Percentiles rank a stretch among this genome's conserved stretches.
phyloP scores from a whole-genome alignment of 1,140 invertebrate genomes.

The Camponotus vicinus region DNA sequence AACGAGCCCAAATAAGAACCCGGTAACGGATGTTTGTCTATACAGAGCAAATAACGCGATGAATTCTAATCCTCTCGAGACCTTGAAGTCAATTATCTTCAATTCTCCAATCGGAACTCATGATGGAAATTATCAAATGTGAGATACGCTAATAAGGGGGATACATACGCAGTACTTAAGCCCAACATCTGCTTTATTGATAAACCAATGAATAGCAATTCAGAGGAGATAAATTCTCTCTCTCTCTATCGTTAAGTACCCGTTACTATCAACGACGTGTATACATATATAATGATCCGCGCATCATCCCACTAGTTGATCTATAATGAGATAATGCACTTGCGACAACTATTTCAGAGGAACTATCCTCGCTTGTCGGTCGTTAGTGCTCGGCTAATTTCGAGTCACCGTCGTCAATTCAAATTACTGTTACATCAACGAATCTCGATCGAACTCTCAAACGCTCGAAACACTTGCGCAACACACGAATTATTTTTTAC shows the following conservation, averaged over 20 bases:
- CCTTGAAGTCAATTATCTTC: neutral
- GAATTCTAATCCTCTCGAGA: neutral
- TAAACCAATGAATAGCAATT: slow-evolving; percentile 1
- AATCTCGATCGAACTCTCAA: slow-evolving; percentile 69
- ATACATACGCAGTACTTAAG: slow-evolving; percentile 58
- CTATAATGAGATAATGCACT: slow-evolving; percentile 63
- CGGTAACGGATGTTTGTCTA: neutral
- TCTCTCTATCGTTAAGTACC: slow-evolving; percentile 45
- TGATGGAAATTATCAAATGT: neutral
- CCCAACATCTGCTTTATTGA: slow-evolving; percentile 53
- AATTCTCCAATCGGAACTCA: neutral
- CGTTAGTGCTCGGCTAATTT: slow-evolving; percentile 70
- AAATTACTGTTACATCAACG: slow-evolving; percentile 62
- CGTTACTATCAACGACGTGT: slow-evolving; percentile 57
- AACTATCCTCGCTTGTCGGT: slow-evolving; percentile 33
- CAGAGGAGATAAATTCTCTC: neutral
- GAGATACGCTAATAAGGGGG: neutral
- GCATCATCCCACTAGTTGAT: slow-evolving; percentile 30
- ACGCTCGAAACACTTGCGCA: neutral
- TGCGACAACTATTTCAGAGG: slow-evolving; percentile 63
- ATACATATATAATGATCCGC: slow-evolving; percentile 33
- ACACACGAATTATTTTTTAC: slow-evolving; percentile 49
- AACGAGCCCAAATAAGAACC: slow-evolving; percentile 52
- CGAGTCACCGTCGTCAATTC: slow-evolving; percentile 64
- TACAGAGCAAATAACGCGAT: slow-evolving; percentile 19